These are phyloP conservation scores for Sesia bembeciformis DNA, from an alignment of 2,888 invertebrate species.

Conservation along the genomic window DNA sequence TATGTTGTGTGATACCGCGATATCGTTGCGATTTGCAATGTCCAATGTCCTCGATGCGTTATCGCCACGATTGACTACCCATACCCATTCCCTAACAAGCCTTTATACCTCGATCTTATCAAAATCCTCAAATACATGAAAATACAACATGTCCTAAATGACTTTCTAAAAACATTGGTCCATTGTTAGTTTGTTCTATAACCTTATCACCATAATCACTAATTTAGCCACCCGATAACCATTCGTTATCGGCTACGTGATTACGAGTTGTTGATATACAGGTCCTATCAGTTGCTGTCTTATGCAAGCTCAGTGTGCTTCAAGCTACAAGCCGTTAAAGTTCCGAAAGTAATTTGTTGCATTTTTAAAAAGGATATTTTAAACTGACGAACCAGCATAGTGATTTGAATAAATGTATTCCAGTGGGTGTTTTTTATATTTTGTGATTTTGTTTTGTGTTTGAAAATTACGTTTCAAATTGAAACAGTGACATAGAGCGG, in stretches of 20 bases:
- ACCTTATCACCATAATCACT: background rate
- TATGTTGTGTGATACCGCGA: no score
- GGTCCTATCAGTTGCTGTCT: background rate
- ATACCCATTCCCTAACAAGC: no score
- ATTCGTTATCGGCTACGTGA: conserved; percentile 10
- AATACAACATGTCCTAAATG: no score
- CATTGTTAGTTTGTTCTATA: background rate
- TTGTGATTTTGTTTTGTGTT: background rate
- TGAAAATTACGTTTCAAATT: no score
- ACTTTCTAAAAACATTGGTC: no score
- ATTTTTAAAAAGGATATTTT: background rate
- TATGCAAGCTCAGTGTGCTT: background rate
- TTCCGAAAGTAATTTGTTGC: background rate
- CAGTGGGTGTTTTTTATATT: background rate
- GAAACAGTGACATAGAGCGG: no score
- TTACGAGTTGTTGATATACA: conserved; percentile 4
- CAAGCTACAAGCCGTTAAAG: background rate
- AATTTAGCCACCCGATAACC: conserved; percentile 8
- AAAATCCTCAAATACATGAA: no score
- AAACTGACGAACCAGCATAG: background rate
- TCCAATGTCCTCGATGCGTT: no score
- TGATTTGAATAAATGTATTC: background rate
- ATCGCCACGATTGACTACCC: no score
- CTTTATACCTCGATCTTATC: no score
- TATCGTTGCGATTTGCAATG: no score